Evolutionary conservation across 2,113 vertebrate genomes (phyloP), one percentile per base, ranked within the genome.

Genomic region (Callocephalon fimbriatum): DNA sequence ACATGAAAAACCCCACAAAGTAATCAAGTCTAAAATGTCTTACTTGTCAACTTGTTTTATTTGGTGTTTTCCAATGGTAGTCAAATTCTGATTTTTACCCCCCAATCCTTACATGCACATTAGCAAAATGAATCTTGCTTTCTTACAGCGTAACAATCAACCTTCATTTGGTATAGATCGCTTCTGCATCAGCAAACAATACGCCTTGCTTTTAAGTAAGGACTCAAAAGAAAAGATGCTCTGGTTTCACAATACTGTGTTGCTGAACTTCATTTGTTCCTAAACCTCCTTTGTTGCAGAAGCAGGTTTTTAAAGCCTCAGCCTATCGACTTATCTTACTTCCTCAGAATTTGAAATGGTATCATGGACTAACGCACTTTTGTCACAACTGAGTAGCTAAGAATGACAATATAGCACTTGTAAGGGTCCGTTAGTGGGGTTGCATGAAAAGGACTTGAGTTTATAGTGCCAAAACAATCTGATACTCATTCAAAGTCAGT

Each of bases 21-120:
- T 54, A 56, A 29, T 11, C 7, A 47, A 56, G 54, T 68, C 44
- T 37, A 26, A 47, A 66, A 14, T 27, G 3, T 78, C 59, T 32
- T 93, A 86, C 12, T 63, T 90, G 81, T 72, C 95, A 94, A 56
- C 51, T 94, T 85, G 70, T 31, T 97, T 97, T 95, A 96, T 97
- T 97, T 50, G 40, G 87, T 81, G 42, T 93, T 90, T 96, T 96
- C 74, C 81, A 88, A 38, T 77, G 71, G 86, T 47, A 72, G 72
- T 85, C 80, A 82, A 81, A 94, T 86, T 78, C 71, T 90, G 65
- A 9, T 50, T 93, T 91, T 85, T 67, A 62, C 53, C 81, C 90
- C 89, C 37, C 2, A 17, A 82, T 74, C 72, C 72, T 95, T 54
- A 81, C 96, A 91, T 37, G 26, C 88, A 90, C 47, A 15, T 88